Evolutionary conservation across 1,140 invertebrate genomes (phyloP), one percentile per base, ranked within the genome.

Genomic region (Drosophila lacertosa): DNA sequence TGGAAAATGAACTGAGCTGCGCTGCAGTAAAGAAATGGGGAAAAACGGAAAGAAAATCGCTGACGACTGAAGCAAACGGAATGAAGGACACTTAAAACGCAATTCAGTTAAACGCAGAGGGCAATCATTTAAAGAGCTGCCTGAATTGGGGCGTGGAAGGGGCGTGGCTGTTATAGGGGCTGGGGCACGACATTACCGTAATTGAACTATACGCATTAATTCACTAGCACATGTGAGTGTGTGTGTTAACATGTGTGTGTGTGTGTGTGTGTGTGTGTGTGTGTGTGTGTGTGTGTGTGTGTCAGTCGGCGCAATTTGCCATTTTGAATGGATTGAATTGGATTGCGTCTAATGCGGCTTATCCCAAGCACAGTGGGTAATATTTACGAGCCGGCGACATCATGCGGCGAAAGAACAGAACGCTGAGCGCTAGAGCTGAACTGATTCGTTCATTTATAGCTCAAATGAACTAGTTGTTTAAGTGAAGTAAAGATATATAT

Each of bases 101-200:
- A 86, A 82, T 78, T 86, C 64, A 71, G 70, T 86, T 86, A 89
- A 86, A 89, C 74, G 78, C 65, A 77, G 54, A 55, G 65, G 65
- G 64, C 37, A 60, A 47, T 18, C 18, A 47, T n/a, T 33, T 33
- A 29, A 24, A 32, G 59, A 13, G 26, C n/a, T 13, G n/a, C 9
- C 10, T 1, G 16, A n/a, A n/a, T n/a, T n/a, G n/a, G n/a, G n/a
- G n/a, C n/a, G n/a, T n/a, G n/a, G n/a, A n/a, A n/a, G n/a, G n/a
- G n/a, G n/a, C n/a, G n/a, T n/a, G n/a, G n/a, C n/a, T n/a, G n/a
- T n/a, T n/a, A n/a, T n/a, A n/a, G 24, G 29, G 13, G 26, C 26
- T 4, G 3, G 67, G 59, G 48, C 29, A 7, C 47, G 44, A 47
- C 60, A 60, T 74, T 69, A 72, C 45, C 9, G 57, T 75, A 72